Conservation (phyloP, 2,113 vertebrate genomes). For the Petrocephalus microphthalmus region DNA sequence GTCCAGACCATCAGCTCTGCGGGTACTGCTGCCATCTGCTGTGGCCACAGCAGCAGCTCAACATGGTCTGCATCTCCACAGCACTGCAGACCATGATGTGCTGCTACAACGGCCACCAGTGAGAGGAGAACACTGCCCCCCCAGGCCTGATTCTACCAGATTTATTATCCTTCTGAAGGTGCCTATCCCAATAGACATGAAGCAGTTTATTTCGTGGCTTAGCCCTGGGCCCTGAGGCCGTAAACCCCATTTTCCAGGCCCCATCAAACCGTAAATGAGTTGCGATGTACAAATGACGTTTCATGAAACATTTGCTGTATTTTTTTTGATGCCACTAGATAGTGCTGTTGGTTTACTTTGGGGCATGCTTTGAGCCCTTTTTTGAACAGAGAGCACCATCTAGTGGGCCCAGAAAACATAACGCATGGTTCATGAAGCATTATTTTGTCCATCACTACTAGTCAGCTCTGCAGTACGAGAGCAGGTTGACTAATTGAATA, state of each 20-base stretch:
- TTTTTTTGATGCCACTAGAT: neutral
- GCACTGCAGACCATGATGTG: slow-evolving; percentile 74
- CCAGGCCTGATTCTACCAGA: neutral
- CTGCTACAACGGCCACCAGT: slow-evolving; percentile 58
- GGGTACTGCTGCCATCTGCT: neutral
- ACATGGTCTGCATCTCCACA: slow-evolving; percentile 71
- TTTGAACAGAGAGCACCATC: neutral
- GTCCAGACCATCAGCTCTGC: neutral
- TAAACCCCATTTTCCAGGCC: neutral
- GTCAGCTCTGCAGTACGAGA: neutral
- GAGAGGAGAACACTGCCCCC: neutral
- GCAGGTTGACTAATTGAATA: neutral
- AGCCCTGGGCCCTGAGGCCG: neutral
- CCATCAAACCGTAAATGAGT: neutral
- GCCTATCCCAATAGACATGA: neutral
- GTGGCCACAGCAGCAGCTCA: slow-evolving; percentile 59
- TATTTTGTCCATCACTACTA: neutral
- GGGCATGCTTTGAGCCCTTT: neutral
- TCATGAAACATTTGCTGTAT: neutral
- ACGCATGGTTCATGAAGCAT: neutral
- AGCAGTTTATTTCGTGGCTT: neutral
- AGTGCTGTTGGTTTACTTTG: neutral
- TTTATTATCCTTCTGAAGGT: neutral
- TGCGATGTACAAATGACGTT: neutral
- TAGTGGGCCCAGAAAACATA: neutral